phyloP scores from a whole-genome alignment of 2,797 vertebrate species.

The Urocyon cinereoargenteus region DNA sequence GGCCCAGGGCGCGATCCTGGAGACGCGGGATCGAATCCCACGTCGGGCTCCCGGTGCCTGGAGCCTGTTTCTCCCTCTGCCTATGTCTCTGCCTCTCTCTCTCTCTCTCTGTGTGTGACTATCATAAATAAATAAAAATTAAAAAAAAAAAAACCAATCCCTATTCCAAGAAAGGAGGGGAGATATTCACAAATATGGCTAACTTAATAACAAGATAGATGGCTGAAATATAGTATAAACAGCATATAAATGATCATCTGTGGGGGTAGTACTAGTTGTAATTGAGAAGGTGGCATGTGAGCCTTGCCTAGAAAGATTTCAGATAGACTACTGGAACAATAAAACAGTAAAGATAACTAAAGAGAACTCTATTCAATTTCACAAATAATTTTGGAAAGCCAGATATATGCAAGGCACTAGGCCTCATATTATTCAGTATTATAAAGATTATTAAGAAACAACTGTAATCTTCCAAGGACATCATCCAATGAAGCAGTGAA shows the following conservation, averaged over 20 bases:
- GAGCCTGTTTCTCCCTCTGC: too few relatives aligned
- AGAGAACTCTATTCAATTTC: background rate
- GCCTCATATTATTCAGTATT: background rate
- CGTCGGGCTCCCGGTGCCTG: too few relatives aligned
- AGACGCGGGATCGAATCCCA: too few relatives aligned
- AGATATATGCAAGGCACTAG: background rate
- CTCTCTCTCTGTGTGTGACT: too few relatives aligned
- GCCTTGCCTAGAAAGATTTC: background rate
- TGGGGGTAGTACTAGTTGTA: background rate
- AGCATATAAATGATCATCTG: background rate
- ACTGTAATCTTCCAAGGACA: background rate
- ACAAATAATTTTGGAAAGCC: constrained; percentile 2
- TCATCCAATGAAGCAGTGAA: background rate
- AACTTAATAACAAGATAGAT: background rate
- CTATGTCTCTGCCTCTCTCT: too few relatives aligned
- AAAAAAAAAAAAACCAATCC: too few relatives aligned
- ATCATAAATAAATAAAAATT: too few relatives aligned
- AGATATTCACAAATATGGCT: constrained; percentile 17
- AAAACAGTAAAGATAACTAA: constrained; percentile 11
- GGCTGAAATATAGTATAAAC: background rate
- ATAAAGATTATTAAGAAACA: background rate
- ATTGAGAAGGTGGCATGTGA: background rate
- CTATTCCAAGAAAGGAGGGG: background rate
- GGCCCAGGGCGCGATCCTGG: too few relatives aligned
- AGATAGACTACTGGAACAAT: background rate